Conservation (phyloP, 2,113 vertebrate genomes). For the Epinephelus cyanopodus region DNA sequence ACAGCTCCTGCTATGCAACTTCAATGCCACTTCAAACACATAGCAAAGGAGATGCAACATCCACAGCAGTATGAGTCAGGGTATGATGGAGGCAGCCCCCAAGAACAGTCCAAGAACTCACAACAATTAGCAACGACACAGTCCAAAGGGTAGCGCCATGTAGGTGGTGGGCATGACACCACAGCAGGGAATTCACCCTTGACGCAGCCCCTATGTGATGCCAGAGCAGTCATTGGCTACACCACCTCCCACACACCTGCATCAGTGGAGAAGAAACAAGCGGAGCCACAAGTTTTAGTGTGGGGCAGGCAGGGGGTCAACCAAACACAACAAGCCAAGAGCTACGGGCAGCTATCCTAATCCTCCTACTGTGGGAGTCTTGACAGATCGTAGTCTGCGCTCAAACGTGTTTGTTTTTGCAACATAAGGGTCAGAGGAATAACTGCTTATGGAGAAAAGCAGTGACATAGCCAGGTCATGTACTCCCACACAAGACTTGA, state of each 20-base stretch:
- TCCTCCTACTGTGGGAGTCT: constrained; percentile 2
- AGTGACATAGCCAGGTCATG: neutral
- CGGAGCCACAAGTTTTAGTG: neutral
- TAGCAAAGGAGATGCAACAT: neutral
- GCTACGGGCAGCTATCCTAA: neutral
- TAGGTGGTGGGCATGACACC: neutral
- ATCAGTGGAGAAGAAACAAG: neutral
- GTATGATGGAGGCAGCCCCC: neutral
- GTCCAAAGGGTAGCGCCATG: neutral
- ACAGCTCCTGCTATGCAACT: neutral
- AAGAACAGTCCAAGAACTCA: neutral
- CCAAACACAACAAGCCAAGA: constrained; percentile 8
- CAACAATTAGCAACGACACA: neutral
- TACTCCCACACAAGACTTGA: constrained; percentile 19
- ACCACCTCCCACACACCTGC: neutral
- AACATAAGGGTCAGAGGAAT: neutral
- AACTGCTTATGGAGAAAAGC: constrained; percentile 2
- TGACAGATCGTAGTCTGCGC: neutral
- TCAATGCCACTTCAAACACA: neutral
- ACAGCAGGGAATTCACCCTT: neutral
- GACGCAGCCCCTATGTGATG: neutral
- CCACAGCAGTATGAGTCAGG: neutral
- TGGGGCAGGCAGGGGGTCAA: neutral
- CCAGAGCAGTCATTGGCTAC: neutral
- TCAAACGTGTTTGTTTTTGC: constrained; percentile 1